A percentile compares a stretch with the other conserved stretches of the same genome.
phyloP scores from a whole-genome alignment of 2,797 vertebrate genomes.

The Eidolon dupreanum region DNA sequence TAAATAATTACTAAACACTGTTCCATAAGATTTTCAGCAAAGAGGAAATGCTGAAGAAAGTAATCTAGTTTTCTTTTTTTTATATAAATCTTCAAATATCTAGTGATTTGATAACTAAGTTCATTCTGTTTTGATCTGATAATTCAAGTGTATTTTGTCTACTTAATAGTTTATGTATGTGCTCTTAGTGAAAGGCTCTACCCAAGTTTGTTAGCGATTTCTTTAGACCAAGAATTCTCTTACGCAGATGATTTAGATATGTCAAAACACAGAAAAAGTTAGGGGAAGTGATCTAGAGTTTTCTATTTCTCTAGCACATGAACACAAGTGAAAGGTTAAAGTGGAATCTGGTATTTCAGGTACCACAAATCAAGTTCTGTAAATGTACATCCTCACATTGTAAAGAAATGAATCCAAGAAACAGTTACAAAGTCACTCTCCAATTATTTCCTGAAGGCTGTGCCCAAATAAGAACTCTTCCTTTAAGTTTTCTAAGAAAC shows the following conservation, averaged over 20 bases:
- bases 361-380: not conserved
- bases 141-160: not conserved
- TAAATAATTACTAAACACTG: not conserved
- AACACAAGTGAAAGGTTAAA: not conserved
- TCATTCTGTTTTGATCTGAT: not conserved
- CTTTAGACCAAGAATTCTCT: not conserved
- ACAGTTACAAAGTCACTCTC: not conserved
- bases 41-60: not conserved
- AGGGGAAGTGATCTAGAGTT: not conserved
- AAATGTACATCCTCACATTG: not conserved
- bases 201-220: not conserved
- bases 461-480: not conserved
- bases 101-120: not conserved
- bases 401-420: slow-evolving; percentile 3
- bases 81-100: not conserved
- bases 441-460: not conserved
- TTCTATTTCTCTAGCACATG: not conserved
- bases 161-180: not conserved
- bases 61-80: not conserved
- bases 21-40: not conserved
- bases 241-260: not conserved
- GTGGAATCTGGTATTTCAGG: not conserved
- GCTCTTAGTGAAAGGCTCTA: not conserved
- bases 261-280: not conserved
- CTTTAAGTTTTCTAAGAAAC: not conserved